These are phyloP conservation scores for Sarotherodon lohbergeri DNA, from an alignment of 2,113 vertebrate genomes.

Conservation along the genomic window DNA sequence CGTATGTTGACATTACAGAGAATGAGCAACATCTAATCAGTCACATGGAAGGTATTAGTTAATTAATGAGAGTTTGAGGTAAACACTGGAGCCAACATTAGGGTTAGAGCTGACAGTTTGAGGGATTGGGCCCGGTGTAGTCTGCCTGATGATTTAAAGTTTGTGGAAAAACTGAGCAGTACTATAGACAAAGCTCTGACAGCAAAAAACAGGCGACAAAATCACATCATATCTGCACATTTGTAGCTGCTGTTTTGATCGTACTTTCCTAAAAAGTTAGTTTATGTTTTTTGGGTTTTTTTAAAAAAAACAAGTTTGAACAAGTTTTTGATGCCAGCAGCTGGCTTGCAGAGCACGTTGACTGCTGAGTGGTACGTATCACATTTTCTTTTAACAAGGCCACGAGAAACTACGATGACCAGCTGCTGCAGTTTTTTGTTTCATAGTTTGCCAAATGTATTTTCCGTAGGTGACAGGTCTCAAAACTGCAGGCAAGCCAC, in stretches of 20 bases:
- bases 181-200: not conserved
- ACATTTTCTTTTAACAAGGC: not conserved
- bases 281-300: not conserved
- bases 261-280: not conserved
- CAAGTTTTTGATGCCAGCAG: not conserved
- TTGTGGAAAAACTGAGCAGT: not conserved
- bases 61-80: not conserved
- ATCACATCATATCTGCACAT: not conserved
- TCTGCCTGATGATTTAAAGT: not conserved
- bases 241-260: not conserved
- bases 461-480: not conserved
- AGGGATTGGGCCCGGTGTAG: not conserved
- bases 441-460: not conserved
- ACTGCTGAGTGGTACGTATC: not conserved
- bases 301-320: not conserved
- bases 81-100: not conserved
- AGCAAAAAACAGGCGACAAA: not conserved
- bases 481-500: not conserved
- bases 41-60: conserved; percentile 12
- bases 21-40: not conserved
- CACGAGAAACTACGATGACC: not conserved
- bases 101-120: not conserved
- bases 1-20: not conserved
- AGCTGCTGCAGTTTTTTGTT: not conserved
- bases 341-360: not conserved